Evolutionary conservation across 2,113 vertebrate species (phyloP).

Genomic region (Pao palembangensis): DNA sequence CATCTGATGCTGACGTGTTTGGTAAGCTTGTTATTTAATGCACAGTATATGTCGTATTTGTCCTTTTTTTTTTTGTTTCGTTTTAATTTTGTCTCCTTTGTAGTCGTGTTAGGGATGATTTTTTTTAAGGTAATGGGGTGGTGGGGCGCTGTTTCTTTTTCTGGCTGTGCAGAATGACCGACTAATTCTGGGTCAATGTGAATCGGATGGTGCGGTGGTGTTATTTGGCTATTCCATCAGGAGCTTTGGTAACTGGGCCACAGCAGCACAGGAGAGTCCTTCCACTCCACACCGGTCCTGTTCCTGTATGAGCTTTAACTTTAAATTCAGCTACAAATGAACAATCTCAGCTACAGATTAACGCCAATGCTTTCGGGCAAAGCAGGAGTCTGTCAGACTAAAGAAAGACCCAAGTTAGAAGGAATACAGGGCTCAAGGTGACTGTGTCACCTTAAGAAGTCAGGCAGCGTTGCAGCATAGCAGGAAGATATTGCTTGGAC

Average conservation of each 20-base stretch:
- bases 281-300: conserved; percentile 6
- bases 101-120: background rate
- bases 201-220: conserved; percentile 41
- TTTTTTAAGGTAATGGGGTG: background rate
- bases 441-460: conserved; percentile 4
- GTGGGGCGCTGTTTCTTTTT: conserved; percentile 17
- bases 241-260: conserved; percentile 53
- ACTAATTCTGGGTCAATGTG: conserved; percentile 71
- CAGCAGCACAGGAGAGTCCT: conserved; percentile 37
- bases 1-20: conserved; percentile 3
- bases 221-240: conserved; percentile 37
- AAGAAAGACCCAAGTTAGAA: conserved; percentile 5
- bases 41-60: background rate
- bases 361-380: background rate
- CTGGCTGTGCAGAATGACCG: conserved; percentile 33
- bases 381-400: background rate
- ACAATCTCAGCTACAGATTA: too few species aligned
- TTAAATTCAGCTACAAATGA: conserved; percentile 4
- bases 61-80: background rate
- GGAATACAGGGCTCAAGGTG: conserved; percentile 29
- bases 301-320: background rate
- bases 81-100: background rate
- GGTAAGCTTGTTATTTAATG: too few species aligned
- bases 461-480: background rate
- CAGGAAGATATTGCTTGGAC: conserved; percentile 3